Percentiles rank a stretch among this genome's conserved stretches.
phyloP scores from a whole-genome alignment of 2,113 vertebrate genomes.

The Pteronura brasiliensis region DNA sequence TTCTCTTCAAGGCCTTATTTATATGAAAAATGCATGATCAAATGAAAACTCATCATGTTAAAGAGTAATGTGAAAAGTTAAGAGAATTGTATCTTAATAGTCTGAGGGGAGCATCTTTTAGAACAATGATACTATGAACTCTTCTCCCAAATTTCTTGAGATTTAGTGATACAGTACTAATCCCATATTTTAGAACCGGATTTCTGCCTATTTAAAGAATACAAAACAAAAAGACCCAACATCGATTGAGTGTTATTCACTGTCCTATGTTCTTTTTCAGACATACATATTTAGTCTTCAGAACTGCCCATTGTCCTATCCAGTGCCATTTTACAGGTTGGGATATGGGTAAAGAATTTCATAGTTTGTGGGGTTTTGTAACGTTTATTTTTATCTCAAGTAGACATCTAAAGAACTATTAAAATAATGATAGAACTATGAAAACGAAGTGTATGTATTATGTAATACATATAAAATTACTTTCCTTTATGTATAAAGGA shows the following conservation, averaged over 20 bases:
- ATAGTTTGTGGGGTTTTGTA: background rate
- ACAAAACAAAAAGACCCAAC: background rate
- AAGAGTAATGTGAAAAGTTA: conserved; percentile 55
- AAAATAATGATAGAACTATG: background rate
- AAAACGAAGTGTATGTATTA: background rate
- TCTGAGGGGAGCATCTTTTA: background rate
- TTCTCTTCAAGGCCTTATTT: conserved; percentile 19
- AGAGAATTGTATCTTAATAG: conserved; percentile 63
- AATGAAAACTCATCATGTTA: background rate
- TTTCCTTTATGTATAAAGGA: background rate
- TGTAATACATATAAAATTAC: background rate
- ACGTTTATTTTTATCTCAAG: background rate
- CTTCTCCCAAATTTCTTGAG: background rate
- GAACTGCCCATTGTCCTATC: background rate
- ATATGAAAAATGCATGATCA: background rate
- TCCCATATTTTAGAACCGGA: background rate
- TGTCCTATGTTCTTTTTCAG: background rate
- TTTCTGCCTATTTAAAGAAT: background rate
- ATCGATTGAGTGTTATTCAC: background rate
- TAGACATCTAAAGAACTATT: background rate
- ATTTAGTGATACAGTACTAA: background rate
- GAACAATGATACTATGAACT: background rate
- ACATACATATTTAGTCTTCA: background rate
- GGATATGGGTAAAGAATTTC: background rate
- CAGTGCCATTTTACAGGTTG: background rate